Evolutionary conservation across 2,113 vertebrate genomes (phyloP).

Genomic region (Mustela nigripes): DNA sequence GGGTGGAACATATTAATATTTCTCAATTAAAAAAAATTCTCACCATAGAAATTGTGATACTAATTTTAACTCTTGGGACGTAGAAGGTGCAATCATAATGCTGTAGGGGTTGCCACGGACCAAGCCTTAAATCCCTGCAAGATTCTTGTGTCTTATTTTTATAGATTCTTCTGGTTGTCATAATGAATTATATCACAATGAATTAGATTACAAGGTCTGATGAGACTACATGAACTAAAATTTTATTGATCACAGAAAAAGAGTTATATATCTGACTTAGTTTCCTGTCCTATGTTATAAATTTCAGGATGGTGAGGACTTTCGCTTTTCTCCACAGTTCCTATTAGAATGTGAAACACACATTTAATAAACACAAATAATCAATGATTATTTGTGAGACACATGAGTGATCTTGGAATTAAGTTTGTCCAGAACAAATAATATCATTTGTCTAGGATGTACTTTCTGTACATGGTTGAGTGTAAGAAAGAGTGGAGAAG

Average conservation of each 20-base stretch:
- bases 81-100: background rate
- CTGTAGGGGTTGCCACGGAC: no score
- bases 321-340: background rate
- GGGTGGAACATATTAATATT: background rate
- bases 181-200: background rate
- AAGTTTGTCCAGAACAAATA: background rate
- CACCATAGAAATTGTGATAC: background rate
- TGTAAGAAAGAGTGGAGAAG: background rate
- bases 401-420: background rate
- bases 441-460: background rate
- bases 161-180: background rate
- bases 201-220: background rate
- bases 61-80: background rate
- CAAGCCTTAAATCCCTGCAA: background rate
- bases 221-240: background rate
- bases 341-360: background rate
- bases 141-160: background rate
- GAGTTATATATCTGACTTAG: background rate
- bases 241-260: background rate
- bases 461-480: background rate
- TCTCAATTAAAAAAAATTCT: background rate
- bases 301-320: background rate
- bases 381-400: background rate
- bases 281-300: background rate
- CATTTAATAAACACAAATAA: background rate